Percentiles rank a stretch among this genome's conserved stretches.
These are phyloP conservation scores for Tipula confusa DNA, from an alignment of 2,888 invertebrate genomes.

Conservation along the genomic window DNA sequence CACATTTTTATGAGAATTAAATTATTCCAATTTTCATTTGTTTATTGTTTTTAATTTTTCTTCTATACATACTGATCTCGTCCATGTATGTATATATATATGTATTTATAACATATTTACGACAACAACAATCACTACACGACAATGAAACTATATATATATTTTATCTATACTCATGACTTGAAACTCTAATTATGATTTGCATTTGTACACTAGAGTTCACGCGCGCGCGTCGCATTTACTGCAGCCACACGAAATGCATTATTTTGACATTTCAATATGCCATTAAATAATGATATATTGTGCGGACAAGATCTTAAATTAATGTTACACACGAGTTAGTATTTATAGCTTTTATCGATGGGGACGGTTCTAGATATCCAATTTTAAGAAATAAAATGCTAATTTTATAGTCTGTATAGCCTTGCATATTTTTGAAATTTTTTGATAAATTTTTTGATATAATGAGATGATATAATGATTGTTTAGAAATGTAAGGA, in stretches of 20 bases:
- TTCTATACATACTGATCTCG: not conserved
- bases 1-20: slow-evolving; percentile 20
- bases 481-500: no score
- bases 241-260: not conserved
- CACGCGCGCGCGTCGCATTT: not conserved
- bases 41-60: slow-evolving; percentile 4
- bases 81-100: no score
- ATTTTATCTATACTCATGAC: not conserved
- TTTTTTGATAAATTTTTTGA: no score
- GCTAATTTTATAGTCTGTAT: no score
- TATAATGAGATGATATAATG: no score
- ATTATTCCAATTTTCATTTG: not conserved
- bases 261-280: not conserved
- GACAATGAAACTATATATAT: not conserved
- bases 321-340: not conserved
- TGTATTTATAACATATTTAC: not conserved
- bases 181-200: not conserved
- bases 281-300: not conserved
- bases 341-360: not conserved
- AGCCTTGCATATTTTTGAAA: no score
- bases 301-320: not conserved
- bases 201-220: not conserved
- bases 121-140: not conserved
- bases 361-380: no score
- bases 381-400: no score